phyloP scores from a whole-genome alignment of 2,797 vertebrate species.

The Cirrhinus molitorella region DNA sequence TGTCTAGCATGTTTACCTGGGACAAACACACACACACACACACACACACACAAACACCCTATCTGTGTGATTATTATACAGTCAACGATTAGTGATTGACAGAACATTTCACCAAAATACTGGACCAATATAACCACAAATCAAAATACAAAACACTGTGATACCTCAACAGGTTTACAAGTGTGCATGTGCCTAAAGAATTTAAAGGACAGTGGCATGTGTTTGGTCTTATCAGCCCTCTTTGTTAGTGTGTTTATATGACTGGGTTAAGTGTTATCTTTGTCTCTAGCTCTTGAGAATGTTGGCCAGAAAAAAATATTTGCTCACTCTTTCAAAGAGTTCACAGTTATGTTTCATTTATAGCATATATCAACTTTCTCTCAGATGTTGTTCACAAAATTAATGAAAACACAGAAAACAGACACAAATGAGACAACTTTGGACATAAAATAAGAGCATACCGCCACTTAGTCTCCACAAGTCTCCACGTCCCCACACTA shows the following conservation, averaged over 20 bases:
- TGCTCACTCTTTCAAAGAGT: conserved; percentile 20
- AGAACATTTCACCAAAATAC: conserved; percentile 12
- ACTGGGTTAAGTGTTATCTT: conserved; percentile 33
- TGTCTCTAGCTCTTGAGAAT: conserved; percentile 21
- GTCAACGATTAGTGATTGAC: background rate
- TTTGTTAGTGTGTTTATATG: conserved; percentile 45
- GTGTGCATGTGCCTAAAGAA: background rate
- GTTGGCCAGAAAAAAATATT: conserved; percentile 18
- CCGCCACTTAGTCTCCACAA: too few relatives aligned
- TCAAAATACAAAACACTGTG: background rate
- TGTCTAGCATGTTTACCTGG: conserved; percentile 55
- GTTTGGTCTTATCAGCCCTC: conserved; percentile 37
- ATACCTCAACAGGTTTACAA: background rate
- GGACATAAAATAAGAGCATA: background rate
- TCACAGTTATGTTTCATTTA: conserved; percentile 2
- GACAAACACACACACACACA: conserved; percentile 49
- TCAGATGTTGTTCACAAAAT: background rate
- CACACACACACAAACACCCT: background rate
- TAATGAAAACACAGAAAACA: background rate
- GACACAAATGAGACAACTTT: background rate
- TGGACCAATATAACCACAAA: background rate
- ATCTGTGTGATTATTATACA: conserved; percentile 18
- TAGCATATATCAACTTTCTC: background rate
- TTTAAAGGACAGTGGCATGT: conserved; percentile 20
- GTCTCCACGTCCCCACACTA: too few relatives aligned